A percentile compares a stretch with the other conserved stretches of the same genome.
phyloP scores from a whole-genome alignment of 2,797 vertebrate species.

The Benthosema pterotum region DNA sequence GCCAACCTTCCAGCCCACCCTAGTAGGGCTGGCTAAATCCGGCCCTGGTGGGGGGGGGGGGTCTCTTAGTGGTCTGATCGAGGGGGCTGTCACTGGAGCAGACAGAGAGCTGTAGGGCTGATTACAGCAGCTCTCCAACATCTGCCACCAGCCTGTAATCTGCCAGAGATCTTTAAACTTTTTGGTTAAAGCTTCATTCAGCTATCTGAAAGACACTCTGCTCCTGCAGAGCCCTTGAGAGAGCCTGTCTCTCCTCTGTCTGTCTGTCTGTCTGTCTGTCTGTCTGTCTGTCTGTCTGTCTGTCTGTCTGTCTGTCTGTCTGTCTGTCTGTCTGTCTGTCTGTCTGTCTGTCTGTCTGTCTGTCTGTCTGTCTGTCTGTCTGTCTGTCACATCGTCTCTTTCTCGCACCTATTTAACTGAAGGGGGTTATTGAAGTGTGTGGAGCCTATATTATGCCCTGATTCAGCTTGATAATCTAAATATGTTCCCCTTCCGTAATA shows the following conservation, averaged over 20 bases:
- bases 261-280: slow-evolving; percentile 34
- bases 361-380: slow-evolving; percentile 33
- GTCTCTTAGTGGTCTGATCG: slow-evolving; percentile 49
- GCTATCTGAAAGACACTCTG: slow-evolving; percentile 41
- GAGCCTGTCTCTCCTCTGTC: slow-evolving; percentile 52
- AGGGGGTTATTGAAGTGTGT: slow-evolving; percentile 54
- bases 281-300: slow-evolving; percentile 11
- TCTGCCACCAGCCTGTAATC: slow-evolving; percentile 61
- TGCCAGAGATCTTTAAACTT: slow-evolving; percentile 51
- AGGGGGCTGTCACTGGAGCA: slow-evolving; percentile 41
- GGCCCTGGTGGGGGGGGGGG: too few species aligned
- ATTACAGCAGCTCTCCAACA: slow-evolving; percentile 66
- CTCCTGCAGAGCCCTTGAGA: slow-evolving; percentile 33
- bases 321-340: slow-evolving; percentile 39
- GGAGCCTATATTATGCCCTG: slow-evolving; percentile 77
- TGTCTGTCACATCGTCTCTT: slow-evolving; percentile 14
- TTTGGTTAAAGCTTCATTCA: slow-evolving; percentile 52
- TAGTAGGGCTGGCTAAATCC: too few species aligned
- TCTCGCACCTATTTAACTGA: slow-evolving; percentile 48
- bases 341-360: slow-evolving; percentile 39
- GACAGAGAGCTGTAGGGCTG: slow-evolving; percentile 30
- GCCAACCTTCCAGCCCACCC: too few species aligned
- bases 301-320: slow-evolving; percentile 45
- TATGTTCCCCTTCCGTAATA: slow-evolving; percentile 65
- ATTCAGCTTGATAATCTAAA: slow-evolving; percentile 86